Evolutionary conservation across 2,797 vertebrate species (phyloP), one percentile per base, ranked within the genome.

Genomic region (Monodelphis domestica): DNA sequence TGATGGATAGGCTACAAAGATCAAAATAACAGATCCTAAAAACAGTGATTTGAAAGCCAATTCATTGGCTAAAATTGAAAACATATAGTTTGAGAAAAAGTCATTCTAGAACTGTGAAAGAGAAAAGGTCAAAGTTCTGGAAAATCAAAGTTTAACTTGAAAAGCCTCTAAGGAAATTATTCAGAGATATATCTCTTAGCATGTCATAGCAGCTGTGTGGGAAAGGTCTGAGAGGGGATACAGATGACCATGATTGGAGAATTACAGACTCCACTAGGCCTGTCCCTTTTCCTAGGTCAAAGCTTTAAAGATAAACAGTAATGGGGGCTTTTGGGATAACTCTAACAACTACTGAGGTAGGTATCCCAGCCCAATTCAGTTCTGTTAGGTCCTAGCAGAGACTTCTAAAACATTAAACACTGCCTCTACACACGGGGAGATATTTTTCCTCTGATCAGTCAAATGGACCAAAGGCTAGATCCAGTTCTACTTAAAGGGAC

Each of bases 101-200:
- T 0, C 87, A 55, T 24, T 45, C 11, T 11, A 26, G 52, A 45
- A 15, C 89, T 92, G 89, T 91, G 51, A 87, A 55, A 84, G 5
- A 88, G n/a, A n/a, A 50, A 55, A 45, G 30, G 28, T 54, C 92
- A 2, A 14, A 91, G 53, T 88, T 70, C 70, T 90, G 33, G 59
- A 93, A 95, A 90, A 28, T 87, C 50, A 93, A 50, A 93, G 94
- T 84, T 94, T 3, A 78, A n/a, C 59, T n/a, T 63, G 59, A n/a
- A n/a, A 63, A n/a, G 15, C 17, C 38, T 5, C 38, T 38, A 70
- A 70, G 63, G 63, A 70, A 70, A 38, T 70, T 70, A 38, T 38
- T 70, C 5, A 1, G n/a, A 70, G 17, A 70, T 70, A 2, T 21
- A 12, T 14, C 15, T 63, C 63, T 21, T 21, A 70, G 38, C 10